Evolutionary conservation across 2,888 invertebrate genomes (phyloP), one percentile per base, ranked within the genome.

Genomic region (Sinhomidia bicolor): DNA sequence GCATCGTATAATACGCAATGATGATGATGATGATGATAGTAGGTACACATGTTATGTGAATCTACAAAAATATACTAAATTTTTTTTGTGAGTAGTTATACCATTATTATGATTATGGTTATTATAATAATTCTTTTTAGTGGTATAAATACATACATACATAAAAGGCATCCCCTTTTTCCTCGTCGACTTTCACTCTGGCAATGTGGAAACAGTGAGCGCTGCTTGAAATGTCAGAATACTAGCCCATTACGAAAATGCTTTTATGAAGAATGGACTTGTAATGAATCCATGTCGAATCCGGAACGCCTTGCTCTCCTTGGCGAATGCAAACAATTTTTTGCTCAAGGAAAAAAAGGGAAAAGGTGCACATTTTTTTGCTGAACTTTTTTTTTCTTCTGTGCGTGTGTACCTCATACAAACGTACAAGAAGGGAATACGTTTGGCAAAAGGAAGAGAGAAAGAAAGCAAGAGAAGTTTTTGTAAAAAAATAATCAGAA

Each of bases 181-280:
- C 12, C n/a, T 12, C 32, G 62, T 17, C 62, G 32, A 32, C 29
- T 26, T 62, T 62, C 14, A 29, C 62, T 36, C 32, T 36, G 14
- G 17, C 68, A 36, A 36, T 26, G 12, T 20, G 57, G 57, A 26
- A 57, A 57, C 17, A 68, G 68, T 36, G 68, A 68, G 36, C 68
- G 36, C 36, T 68, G n/a, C n/a, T n/a, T 36, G 68, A 68, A 65
- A 71, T 71, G 68, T 41, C 41, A 71, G 68, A 41, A 44, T 20
- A 23, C 68, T 71, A 71, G 5, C 68, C 14, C 68, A 71, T 71
- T 71, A 71, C 68, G 41, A 71, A 68, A 71, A 44, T 29, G 44
- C 20, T 71, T 68, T 68, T 71, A 71, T 71, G 44, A 71, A 71
- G 68, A 71, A 71, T 71, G 68, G 68, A 20, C 17, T 71, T 41